phyloP scores from a whole-genome alignment of 2,888 invertebrate species.

The Capitulum mitella region DNA sequence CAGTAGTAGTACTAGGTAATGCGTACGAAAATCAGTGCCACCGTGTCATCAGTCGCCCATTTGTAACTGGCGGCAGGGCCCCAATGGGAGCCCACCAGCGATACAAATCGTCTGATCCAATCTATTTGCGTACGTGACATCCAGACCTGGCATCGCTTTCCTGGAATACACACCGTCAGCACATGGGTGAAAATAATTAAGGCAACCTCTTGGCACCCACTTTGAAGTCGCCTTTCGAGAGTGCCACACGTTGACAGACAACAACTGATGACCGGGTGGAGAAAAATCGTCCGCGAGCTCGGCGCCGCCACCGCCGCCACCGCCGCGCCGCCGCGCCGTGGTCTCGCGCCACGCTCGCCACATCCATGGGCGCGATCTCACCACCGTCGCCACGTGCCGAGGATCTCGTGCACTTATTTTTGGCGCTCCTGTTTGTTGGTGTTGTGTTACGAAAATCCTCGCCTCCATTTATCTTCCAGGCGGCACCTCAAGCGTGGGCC shows the following conservation, averaged over 20 bases:
- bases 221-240: neutral
- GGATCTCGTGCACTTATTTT: conserved; percentile 1
- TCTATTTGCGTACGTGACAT: no score
- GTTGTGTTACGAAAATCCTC: conserved; percentile 23
- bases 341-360: neutral
- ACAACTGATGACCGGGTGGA: neutral
- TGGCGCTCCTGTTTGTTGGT: conserved; percentile 21
- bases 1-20: no score
- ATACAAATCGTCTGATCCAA: no score
- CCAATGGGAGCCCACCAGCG: no score
- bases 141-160: no score
- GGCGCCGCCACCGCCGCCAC: neutral
- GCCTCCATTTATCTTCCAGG: neutral
- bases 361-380: neutral
- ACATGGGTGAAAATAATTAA: neutral
- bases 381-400: conserved; percentile 14
- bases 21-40: no score
- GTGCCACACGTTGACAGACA: neutral
- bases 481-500: neutral
- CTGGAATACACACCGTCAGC: neutral
- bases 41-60: no score
- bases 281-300: neutral
- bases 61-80: no score
- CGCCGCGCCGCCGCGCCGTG: neutral
- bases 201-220: neutral